These are phyloP conservation scores for Furnarius figulus DNA, from an alignment of 2,113 vertebrate genomes.

Conservation along the genomic window DNA sequence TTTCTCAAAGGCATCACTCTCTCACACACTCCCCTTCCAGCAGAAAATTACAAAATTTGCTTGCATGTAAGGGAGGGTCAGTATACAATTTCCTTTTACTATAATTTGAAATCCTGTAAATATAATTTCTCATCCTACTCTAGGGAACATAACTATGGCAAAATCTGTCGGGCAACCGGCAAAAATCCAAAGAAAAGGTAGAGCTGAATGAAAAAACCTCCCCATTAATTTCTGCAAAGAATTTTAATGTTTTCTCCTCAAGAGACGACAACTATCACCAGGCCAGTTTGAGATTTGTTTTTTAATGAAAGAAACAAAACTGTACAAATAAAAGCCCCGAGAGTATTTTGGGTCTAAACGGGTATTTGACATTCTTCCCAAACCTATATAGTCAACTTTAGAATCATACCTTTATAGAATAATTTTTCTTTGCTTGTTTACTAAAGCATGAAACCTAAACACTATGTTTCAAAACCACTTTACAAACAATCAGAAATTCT, in stretches of 20 bases:
- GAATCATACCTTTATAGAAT: neutral
- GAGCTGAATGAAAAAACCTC: neutral
- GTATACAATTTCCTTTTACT: constrained; percentile 70
- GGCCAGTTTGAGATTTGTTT: neutral
- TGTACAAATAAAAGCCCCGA: constrained; percentile 36
- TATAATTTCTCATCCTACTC: constrained; percentile 31
- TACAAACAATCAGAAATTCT: neutral
- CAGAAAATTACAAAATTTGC: constrained; percentile 59
- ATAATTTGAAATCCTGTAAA: constrained; percentile 63
- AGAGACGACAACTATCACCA: neutral
- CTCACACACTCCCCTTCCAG: constrained; percentile 8
- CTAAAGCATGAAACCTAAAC: constrained; percentile 22
- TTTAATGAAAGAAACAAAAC: neutral
- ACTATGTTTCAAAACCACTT: constrained; percentile 4
- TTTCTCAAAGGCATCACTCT: constrained; percentile 41
- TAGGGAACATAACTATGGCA: neutral
- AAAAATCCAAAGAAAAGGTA: neutral
- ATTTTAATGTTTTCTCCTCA: neutral
- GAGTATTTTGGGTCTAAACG: neutral
- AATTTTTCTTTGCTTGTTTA: constrained; percentile 42
- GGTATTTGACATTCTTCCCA: constrained; percentile 5
- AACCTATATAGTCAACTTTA: constrained; percentile 50
- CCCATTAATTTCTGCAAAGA: neutral
- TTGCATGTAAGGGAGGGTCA: constrained; percentile 47
- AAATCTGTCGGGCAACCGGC: too few relatives aligned